phyloP scores from a whole-genome alignment of 2,797 vertebrate species.

The Holocentrus rufus region DNA sequence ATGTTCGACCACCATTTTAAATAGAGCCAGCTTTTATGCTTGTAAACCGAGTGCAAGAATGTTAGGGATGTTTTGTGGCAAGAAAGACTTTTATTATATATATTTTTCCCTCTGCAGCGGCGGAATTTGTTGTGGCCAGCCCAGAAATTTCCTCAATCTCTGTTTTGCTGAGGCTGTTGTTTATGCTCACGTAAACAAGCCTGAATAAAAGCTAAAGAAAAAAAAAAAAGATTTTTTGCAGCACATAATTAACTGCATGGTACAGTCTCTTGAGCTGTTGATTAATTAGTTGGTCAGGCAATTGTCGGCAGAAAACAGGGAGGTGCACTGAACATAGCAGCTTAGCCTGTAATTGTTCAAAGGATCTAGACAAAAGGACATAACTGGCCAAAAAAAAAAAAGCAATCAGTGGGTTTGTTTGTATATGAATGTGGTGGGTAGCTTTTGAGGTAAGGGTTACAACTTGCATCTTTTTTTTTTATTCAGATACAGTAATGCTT shows the following conservation, averaged over 20 bases:
- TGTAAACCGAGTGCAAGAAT: constrained; percentile 31
- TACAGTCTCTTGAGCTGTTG: constrained; percentile 39
- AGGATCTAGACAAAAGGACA: constrained; percentile 20
- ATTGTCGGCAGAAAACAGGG: constrained; percentile 8
- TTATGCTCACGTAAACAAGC: constrained; percentile 30
- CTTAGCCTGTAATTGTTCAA: constrained; percentile 17
- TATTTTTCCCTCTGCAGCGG: background rate
- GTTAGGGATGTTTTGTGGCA: constrained; percentile 7
- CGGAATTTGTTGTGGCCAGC: background rate
- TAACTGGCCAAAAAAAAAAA: constrained; percentile 29
- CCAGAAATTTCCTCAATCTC: background rate
- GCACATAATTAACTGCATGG: constrained; percentile 57
- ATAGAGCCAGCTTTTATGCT: constrained; percentile 39
- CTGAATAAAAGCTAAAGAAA: constrained; percentile 25
- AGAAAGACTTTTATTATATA: constrained; percentile 10
- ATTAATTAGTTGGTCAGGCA: constrained; percentile 62
- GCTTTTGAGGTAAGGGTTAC: constrained; percentile 13
- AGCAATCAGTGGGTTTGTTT: constrained; percentile 28
- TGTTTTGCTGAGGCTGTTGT: constrained; percentile 21
- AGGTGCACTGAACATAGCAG: constrained; percentile 23
- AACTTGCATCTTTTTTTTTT: background rate
- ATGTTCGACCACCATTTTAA: constrained; percentile 61
- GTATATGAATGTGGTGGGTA: background rate
- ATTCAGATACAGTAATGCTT: background rate
- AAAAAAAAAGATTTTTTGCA: constrained; percentile 26